Evolutionary conservation across 2,888 invertebrate genomes (phyloP), one percentile per base, ranked within the genome.

Genomic region (Eudasyphora cyanicolor): DNA sequence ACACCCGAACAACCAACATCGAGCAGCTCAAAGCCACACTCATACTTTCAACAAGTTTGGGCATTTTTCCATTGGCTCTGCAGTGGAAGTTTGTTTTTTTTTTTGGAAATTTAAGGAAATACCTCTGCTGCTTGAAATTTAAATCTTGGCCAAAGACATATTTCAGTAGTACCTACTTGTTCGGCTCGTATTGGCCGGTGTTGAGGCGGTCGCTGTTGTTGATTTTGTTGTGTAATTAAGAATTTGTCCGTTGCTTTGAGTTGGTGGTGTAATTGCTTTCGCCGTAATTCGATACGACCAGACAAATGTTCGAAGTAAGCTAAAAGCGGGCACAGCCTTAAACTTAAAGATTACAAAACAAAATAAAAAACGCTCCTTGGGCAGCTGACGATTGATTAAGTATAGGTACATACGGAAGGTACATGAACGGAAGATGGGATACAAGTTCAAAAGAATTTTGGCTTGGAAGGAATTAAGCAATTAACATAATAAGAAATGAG

Each of bases 81-180:
- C 29, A 17, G 32, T 38, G 19, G 57, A 35, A 19, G 14, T 75
- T 45, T 64, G 19, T 24, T n/a, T n/a, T n/a, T n/a, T n/a, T n/a
- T n/a, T n/a, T n/a, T n/a, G n/a, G 32, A 21, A 54, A 73, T 74
- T 82, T 70, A 38, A 64, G 73, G 60, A 83, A 83, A 83, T 79
- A 62, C 76, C 79, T 70, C 51, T 69, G 17, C 35, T 35, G 35
- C 24, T 42, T 57, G 73, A 76, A 76, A 79, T 76, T 64, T 76
- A 73, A 70, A 79, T 75, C 78, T 75, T 42, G 2, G 0, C 27
- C 27, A 29, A 32, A 12, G 42, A 67, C n/a, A 42, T 67, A 67
- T 67, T 67, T 67, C 64, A 35, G 64, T 64, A 17, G 64, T 38
- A 19, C n/a, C n/a, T n/a, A n/a, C n/a, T n/a, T n/a, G n/a, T n/a